Conservation (phyloP, 1,140 invertebrate species). For the Ceratosolen solmsi region DNA sequence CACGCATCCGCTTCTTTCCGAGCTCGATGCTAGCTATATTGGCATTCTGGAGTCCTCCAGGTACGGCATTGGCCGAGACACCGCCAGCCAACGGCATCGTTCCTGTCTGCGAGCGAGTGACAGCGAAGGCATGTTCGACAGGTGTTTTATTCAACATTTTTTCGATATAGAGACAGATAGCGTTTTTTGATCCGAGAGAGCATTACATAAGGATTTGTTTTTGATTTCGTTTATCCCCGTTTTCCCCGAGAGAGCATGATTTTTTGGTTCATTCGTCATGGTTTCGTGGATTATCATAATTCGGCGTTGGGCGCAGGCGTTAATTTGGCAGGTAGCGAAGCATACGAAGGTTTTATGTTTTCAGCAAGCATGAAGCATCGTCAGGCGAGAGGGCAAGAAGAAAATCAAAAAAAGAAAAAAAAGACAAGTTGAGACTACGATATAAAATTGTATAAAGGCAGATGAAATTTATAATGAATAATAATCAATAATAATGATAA, state of each 20-base stretch:
- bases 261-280: slow-evolving; percentile 54
- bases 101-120: slow-evolving; percentile 64
- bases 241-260: slow-evolving; percentile 48
- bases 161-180: slow-evolving; percentile 46
- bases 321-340: slow-evolving; percentile 75
- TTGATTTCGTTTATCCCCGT: slow-evolving; percentile 51
- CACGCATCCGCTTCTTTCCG: slow-evolving; percentile 90
- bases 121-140: slow-evolving; percentile 15
- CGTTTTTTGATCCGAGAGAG: slow-evolving; percentile 35
- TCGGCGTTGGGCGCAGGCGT: slow-evolving; percentile 65
- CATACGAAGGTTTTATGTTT: slow-evolving; percentile 69
- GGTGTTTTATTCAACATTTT: slow-evolving; percentile 33
- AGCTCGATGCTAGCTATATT: slow-evolving; percentile 78
- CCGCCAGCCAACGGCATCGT: slow-evolving; percentile 69
- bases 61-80: slow-evolving; percentile 69
- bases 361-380: slow-evolving; percentile 76
- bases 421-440: slow-evolving; percentile 72
- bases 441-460: slow-evolving; percentile 54
- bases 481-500: slow-evolving; percentile 41
- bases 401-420: slow-evolving; percentile 75
- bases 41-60: slow-evolving; percentile 76
- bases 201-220: slow-evolving; percentile 34
- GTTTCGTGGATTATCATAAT: slow-evolving; percentile 51
- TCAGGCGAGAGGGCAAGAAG: slow-evolving; percentile 75
- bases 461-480: slow-evolving; percentile 49